A percentile compares a stretch with the other conserved stretches of the same genome.
phyloP scores from a whole-genome alignment of 2,113 vertebrate species.

The Natator depressus region DNA sequence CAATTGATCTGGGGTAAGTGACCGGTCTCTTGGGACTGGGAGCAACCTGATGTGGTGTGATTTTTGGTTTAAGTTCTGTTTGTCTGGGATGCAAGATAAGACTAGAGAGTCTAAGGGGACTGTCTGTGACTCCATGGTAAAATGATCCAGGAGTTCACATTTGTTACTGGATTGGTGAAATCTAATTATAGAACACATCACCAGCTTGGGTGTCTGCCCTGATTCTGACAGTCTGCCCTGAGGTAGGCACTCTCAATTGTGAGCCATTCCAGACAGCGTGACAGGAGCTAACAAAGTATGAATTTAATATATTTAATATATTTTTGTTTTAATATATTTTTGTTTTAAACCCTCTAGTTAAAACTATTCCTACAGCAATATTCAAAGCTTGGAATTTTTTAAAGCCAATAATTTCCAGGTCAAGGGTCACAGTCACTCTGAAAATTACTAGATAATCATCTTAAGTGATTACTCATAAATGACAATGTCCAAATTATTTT shows the following conservation, averaged over 20 bases:
- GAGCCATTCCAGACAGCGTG: not conserved
- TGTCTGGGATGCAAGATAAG: too few species aligned
- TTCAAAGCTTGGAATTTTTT: slow-evolving; percentile 1
- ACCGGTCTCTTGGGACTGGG: too few species aligned
- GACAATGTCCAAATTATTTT: not conserved
- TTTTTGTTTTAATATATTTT: not conserved
- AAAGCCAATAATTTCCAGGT: slow-evolving; percentile 1
- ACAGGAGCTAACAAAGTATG: not conserved
- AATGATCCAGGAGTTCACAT: too few species aligned
- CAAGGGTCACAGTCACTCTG: not conserved
- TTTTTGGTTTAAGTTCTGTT: too few species aligned
- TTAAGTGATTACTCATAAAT: slow-evolving; percentile 15
- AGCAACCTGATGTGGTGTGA: too few species aligned
- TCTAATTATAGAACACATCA: too few species aligned
- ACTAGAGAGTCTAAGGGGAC: too few species aligned
- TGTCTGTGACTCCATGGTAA: too few species aligned
- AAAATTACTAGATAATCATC: slow-evolving; percentile 1
- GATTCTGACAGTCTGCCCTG: too few species aligned
- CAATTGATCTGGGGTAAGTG: too few species aligned
- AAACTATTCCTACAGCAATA: slow-evolving; percentile 1
- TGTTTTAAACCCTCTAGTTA: not conserved
- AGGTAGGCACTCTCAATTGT: not conserved
- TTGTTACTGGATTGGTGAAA: too few species aligned
- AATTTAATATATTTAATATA: not conserved
- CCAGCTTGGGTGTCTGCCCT: too few species aligned